Base-by-base conservation (phyloP, 2,888 invertebrate species). In the Parnassius apollo region DNA sequence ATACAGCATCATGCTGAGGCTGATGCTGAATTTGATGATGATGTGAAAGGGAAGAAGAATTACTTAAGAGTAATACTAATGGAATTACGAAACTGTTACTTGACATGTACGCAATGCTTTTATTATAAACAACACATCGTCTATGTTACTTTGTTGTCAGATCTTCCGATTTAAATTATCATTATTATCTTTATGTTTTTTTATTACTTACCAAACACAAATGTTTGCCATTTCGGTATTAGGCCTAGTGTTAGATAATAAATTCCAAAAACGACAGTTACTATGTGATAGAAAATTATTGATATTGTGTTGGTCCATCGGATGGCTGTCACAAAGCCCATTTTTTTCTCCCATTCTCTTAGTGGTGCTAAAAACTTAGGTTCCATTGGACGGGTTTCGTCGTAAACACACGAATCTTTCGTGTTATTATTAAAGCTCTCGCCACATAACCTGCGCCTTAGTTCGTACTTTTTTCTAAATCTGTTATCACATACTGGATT, bases 301-400 rank as follows among this genome's bases (percentile, higher is more conserved):
- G 84, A 81, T 65, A 94, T 85, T 13, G 93, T 85, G 72, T 94
- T 95, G 54, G 81, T 81, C 95, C 95, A 95, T 71, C 93, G 93
- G n/a, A 95, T 83, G 0, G 94, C 93, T 2, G 94, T 93, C 51
- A 92, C 74, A 64, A 94, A 94, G 3, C 93, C 90, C 64, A 86
- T 70, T 4, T 66, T 68, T 68, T 81, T 88, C 69, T 90, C 91
- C 85, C 81, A 86, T 59, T 71, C 68, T 61, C 87, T 74, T 12
- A 87, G 49, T 0, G 73, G 77, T 9, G 69, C 68, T 35, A 89
- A 64, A 49, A 79, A 81, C 42, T 68, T 71, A 0, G 78, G 72
- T n/a, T 88, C 85, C 12, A 71, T 74, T 18, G 78, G 72, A 52
- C 80, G 61, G 12, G 77, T 73, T 65, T 78, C 69, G 11, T 84